These are phyloP conservation scores for Polypterus senegalus DNA, from an alignment of 2,113 vertebrate genomes.

Conservation along the genomic window DNA sequence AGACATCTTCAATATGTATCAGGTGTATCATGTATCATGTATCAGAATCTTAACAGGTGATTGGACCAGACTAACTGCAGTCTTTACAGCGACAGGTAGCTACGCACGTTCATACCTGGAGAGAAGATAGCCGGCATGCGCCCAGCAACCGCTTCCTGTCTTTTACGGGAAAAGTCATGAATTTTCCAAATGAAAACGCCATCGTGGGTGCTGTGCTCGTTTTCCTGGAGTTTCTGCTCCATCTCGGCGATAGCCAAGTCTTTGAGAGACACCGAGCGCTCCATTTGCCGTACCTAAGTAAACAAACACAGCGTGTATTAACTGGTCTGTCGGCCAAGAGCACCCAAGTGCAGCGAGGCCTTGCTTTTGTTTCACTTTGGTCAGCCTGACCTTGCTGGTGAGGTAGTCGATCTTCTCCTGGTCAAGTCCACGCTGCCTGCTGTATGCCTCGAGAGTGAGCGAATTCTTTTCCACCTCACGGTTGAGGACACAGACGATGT, in stretches of 20 bases:
- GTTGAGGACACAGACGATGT: conserved; percentile 82
- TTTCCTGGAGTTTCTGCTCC: conserved; percentile 57
- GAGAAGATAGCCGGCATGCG: conserved; percentile 82
- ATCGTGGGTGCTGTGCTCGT: conserved; percentile 70
- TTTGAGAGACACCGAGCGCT: conserved; percentile 63
- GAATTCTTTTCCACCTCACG: conserved; percentile 76
- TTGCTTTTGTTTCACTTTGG: background rate
- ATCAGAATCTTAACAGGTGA: no score
- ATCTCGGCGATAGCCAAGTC: conserved; percentile 73
- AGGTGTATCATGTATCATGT: no score
- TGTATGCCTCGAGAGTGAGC: conserved; percentile 57
- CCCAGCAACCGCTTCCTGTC: conserved; percentile 69
- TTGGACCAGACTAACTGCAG: no score
- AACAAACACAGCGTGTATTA: background rate
- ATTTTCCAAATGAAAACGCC: conserved; percentile 88
- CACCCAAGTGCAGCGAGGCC: background rate
- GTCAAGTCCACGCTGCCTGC: conserved; percentile 69
- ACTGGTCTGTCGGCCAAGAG: background rate
- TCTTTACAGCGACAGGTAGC: no score
- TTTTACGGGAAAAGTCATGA: conserved; percentile 61
- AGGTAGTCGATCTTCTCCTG: conserved; percentile 75
- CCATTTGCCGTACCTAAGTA: conserved; percentile 68
- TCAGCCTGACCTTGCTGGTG: conserved; percentile 52
- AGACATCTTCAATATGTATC: no score
- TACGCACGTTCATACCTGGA: conserved; percentile 50